phyloP scores from a whole-genome alignment of 2,797 vertebrate species.

The Podargus strigoides region DNA sequence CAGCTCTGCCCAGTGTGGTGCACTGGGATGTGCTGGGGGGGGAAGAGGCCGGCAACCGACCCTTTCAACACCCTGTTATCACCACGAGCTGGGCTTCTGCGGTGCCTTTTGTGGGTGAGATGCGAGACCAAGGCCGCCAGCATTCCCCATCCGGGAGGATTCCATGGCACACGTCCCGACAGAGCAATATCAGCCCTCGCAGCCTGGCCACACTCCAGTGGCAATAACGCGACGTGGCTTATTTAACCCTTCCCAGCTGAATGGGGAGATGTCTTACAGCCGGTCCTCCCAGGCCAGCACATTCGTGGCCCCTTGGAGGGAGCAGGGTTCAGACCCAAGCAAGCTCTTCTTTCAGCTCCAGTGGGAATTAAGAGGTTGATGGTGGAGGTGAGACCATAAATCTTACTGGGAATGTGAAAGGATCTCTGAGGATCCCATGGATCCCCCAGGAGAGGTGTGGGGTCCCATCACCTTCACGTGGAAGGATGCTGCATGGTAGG shows the following conservation, averaged over 20 bases:
- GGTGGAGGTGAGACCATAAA: neutral
- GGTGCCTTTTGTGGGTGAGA: neutral
- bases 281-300: neutral
- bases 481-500: neutral
- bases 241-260: neutral
- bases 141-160: neutral
- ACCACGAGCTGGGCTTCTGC: neutral
- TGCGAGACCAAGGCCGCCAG: accelerated
- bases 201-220: neutral
- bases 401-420: accelerated
- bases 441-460: neutral
- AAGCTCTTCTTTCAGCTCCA: neutral
- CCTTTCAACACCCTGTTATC: neutral
- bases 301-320: accelerated
- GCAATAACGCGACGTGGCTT: neutral
- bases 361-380: neutral
- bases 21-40: neutral
- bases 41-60: accelerated
- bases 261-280: accelerated
- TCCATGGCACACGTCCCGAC: neutral
- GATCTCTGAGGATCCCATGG: neutral
- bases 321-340: neutral
- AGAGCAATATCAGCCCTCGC: neutral
- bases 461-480: neutral
- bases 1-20: accelerated